Percentiles rank a stretch among this genome's conserved stretches.
These are phyloP conservation scores for Bubalus kerabau DNA, from an alignment of 2,113 vertebrate genomes.

Conservation along the genomic window DNA sequence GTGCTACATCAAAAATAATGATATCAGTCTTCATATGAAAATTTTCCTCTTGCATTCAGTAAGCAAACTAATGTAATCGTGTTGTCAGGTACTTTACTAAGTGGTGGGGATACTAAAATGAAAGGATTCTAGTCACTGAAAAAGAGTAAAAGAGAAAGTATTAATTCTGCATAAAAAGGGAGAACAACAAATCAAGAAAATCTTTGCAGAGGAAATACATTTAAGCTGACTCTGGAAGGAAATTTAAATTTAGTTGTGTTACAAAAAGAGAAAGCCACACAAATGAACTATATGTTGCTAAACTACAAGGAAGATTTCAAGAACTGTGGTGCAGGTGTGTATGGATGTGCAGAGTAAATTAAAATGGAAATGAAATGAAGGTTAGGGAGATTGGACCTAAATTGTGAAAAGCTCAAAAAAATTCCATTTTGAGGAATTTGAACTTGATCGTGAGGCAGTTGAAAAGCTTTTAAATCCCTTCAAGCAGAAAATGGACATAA, in stretches of 20 bases:
- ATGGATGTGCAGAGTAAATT: neutral
- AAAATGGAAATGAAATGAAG: neutral
- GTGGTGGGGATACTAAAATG: neutral
- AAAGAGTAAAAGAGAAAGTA: neutral
- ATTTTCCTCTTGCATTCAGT: neutral
- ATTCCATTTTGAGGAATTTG: neutral
- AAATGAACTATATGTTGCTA: neutral
- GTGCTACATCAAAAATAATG: neutral
- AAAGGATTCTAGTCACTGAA: neutral
- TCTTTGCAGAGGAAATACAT: neutral
- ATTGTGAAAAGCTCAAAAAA: neutral
- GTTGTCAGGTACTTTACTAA: neutral
- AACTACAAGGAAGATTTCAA: neutral
- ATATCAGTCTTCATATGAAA: neutral
- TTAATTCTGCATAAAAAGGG: neutral
- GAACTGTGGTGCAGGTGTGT: neutral
- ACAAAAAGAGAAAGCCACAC: neutral
- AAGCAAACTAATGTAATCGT: neutral
- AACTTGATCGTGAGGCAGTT: neutral
- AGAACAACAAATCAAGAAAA: neutral
- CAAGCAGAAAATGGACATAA: conserved; percentile 5
- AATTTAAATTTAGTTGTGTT: neutral
- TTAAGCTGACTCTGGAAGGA: neutral
- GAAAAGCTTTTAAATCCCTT: conserved; percentile 4
- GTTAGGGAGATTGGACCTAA: neutral